Evolutionary conservation across 2,113 vertebrate genomes (phyloP).

Genomic region (Passer montanus): DNA sequence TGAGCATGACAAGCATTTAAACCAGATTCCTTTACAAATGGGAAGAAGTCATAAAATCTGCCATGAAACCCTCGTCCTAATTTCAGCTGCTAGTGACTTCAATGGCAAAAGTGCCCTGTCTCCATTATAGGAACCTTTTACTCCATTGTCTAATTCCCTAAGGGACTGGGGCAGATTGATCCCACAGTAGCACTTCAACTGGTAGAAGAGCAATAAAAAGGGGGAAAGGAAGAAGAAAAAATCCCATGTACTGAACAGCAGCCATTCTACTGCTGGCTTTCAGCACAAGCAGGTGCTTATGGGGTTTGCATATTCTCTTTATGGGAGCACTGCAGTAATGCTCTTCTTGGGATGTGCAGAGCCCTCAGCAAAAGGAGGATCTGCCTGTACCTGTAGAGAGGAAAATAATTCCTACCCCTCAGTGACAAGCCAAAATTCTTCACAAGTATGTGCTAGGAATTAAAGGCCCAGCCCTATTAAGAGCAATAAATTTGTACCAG

Average conservation of each 20-base stretch:
- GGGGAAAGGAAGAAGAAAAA: neutral
- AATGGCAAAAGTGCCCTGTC: neutral
- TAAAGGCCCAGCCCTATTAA: conserved; percentile 64
- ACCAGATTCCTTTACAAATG: conserved; percentile 22
- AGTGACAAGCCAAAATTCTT: conserved; percentile 68
- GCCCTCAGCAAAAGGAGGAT: conserved; percentile 47
- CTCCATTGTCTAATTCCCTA: neutral
- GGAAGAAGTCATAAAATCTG: conserved; percentile 49
- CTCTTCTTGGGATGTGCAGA: neutral
- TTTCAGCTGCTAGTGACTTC: conserved; percentile 39
- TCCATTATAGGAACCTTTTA: neutral
- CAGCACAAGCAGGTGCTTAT: conserved; percentile 18
- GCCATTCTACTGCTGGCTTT: conserved; percentile 31
- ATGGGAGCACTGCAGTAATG: neutral
- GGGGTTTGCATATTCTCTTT: neutral
- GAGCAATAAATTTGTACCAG: conserved; percentile 61
- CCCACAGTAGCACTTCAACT: conserved; percentile 31
- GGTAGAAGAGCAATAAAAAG: conserved; percentile 35
- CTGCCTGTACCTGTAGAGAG: conserved; percentile 59
- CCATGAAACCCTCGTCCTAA: conserved; percentile 28
- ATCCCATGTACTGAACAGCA: neutral
- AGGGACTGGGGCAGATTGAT: neutral
- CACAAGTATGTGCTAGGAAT: conserved; percentile 51
- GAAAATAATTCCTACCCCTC: conserved; percentile 55
- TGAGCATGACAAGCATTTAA: neutral